These are phyloP conservation scores for Drosophila limbata DNA, from an alignment of 2,888 invertebrate species.

Conservation along the genomic window DNA sequence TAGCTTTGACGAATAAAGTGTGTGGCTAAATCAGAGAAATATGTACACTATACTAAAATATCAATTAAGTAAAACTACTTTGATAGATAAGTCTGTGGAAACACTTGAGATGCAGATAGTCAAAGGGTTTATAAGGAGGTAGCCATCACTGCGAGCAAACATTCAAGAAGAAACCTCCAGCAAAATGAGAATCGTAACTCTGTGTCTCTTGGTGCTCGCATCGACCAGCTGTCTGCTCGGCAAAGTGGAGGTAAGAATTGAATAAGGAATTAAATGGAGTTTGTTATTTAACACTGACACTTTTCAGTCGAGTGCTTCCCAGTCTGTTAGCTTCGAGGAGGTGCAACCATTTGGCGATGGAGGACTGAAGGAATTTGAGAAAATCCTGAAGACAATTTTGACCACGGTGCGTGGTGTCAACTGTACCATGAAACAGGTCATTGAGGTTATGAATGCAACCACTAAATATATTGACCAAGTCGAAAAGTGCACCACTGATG, in stretches of 20 bases:
- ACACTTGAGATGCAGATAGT: conserved; percentile 32
- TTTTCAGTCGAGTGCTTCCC: conserved; percentile 36
- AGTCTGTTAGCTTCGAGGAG: conserved; percentile 7
- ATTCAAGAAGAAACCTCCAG: conserved; percentile 13
- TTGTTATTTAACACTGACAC: no score
- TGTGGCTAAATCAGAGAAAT: neutral
- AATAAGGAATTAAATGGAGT: no score
- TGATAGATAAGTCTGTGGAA: neutral
- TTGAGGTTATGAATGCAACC: conserved; percentile 29
- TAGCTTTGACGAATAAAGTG: neutral
- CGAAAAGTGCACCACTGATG: conserved; percentile 15
- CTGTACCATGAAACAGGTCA: conserved; percentile 27
- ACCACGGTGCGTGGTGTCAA: conserved; percentile 40
- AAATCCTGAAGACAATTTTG: conserved; percentile 20
- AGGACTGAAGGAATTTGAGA: conserved; percentile 4
- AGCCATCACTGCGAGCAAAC: neutral
- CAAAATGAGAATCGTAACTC: conserved; percentile 54
- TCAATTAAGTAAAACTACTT: neutral
- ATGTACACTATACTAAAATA: neutral
- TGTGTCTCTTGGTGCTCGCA: conserved; percentile 50
- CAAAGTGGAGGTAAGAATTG: conserved; percentile 38
- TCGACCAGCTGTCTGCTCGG: conserved; percentile 52
- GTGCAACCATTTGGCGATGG: conserved; percentile 18
- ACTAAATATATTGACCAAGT: conserved; percentile 25
- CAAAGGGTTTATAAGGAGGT: conserved; percentile 31